Evolutionary conservation across 2,888 invertebrate genomes (phyloP).

Genomic region (Ochropleura plecta): DNA sequence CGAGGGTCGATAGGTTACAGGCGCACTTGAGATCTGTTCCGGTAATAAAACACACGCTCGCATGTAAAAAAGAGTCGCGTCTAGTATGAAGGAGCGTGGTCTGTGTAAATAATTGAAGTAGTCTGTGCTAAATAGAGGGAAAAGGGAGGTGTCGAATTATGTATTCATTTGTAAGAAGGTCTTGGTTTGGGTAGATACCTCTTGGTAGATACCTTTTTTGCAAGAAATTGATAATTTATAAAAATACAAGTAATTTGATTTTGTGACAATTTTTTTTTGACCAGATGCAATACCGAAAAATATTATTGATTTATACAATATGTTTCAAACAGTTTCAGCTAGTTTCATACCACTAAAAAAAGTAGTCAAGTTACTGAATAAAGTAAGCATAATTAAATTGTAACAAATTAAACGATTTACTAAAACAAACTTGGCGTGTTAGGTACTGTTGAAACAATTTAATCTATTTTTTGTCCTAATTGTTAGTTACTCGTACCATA

Average conservation of each 20-base stretch:
- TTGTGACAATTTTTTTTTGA: background rate
- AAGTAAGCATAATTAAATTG: constrained; percentile 22
- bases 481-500: constrained; percentile 29
- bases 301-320: background rate
- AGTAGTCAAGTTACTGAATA: background rate
- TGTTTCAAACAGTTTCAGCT: background rate
- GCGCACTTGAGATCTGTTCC: constrained; percentile 74
- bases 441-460: constrained; percentile 26
- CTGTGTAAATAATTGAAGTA: constrained; percentile 60
- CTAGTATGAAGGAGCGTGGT: constrained; percentile 40
- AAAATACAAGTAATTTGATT: background rate
- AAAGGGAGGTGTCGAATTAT: background rate
- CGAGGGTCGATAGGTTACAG: constrained; percentile 71
- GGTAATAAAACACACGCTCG: constrained; percentile 78
- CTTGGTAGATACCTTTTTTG: background rate
- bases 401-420: constrained; percentile 36
- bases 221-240: background rate
- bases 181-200: too few relatives aligned
- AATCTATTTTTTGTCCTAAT: constrained; percentile 25
- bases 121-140: constrained; percentile 46
- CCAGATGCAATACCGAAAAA: background rate
- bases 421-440: constrained; percentile 37
- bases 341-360: background rate
- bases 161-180: constrained; percentile 21
- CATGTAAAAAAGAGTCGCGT: constrained; percentile 76